Evolutionary conservation across 2,113 vertebrate genomes (phyloP).

Genomic region (Callocephalon fimbriatum): DNA sequence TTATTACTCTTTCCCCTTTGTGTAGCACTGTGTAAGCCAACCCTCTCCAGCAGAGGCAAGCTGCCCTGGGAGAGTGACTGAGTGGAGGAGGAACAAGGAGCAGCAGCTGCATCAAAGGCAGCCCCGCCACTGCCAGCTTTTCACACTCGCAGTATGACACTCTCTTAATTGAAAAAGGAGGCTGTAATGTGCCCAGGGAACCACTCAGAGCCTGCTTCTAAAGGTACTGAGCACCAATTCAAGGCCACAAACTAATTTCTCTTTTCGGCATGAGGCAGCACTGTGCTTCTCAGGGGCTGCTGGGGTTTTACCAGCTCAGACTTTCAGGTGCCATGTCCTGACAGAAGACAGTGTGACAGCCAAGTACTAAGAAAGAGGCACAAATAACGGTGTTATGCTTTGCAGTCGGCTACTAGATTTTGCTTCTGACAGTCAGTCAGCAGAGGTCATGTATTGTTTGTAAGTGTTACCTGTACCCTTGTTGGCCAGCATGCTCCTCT

Average conservation of each 20-base stretch:
- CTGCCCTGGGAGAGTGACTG: not conserved
- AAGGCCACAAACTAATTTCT: not conserved
- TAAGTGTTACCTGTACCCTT: not conserved
- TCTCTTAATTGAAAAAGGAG: not conserved
- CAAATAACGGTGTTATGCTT: not conserved
- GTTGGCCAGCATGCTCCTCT: not conserved
- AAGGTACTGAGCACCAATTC: rapidly evolving
- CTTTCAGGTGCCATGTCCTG: not conserved
- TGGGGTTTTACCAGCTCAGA: not conserved
- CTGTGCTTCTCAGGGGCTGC: not conserved
- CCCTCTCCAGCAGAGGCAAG: not conserved
- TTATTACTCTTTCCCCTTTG: not conserved
- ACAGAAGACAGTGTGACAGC: not conserved
- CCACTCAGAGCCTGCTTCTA: not conserved
- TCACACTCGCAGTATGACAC: rapidly evolving
- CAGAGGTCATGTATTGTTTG: not conserved
- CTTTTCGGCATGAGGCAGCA: not conserved
- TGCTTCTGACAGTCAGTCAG: not conserved
- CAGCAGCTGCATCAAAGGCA: not conserved
- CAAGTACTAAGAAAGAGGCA: not conserved
- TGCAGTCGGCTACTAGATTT: not conserved
- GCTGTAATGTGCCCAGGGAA: not conserved
- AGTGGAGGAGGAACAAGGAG: not conserved
- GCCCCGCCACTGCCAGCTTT: not conserved
- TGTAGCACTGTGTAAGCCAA: not conserved